These are phyloP conservation scores for Leptestheria dahalacensis DNA, from an alignment of 1,140 invertebrate genomes.

Conservation along the genomic window DNA sequence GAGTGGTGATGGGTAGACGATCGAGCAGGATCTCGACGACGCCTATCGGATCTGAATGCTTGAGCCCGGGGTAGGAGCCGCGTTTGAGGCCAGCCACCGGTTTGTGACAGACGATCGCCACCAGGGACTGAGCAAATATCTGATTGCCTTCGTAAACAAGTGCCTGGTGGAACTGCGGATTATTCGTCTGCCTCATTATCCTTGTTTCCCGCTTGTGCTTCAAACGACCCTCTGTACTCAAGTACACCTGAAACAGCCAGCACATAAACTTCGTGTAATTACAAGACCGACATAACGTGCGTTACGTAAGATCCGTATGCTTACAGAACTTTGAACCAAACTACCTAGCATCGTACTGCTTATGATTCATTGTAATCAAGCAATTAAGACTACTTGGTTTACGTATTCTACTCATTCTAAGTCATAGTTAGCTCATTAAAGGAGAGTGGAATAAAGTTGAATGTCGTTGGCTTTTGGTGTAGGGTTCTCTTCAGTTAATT, in stretches of 20 bases:
- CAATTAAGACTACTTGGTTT: no score
- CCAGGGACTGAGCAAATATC: constrained; percentile 61
- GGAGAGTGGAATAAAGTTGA: no score
- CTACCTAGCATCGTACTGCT: neutral
- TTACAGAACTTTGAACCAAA: neutral
- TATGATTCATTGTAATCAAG: neutral
- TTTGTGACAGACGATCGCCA: constrained; percentile 47
- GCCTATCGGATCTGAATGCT: constrained; percentile 35
- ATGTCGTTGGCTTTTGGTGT: no score
- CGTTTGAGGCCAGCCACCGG: neutral
- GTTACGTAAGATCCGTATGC: no score
- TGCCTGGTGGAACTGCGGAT: constrained; percentile 72
- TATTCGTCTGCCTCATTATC: constrained; percentile 54
- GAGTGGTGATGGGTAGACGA: constrained; percentile 53
- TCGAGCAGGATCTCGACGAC: constrained; percentile 70
- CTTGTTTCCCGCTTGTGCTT: constrained; percentile 81
- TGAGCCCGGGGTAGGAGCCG: neutral
- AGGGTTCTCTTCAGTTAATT: no score
- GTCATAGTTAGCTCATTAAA: no score
- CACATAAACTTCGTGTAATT: neutral
- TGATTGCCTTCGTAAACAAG: constrained; percentile 72
- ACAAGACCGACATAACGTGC: neutral
- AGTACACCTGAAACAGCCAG: constrained; percentile 33
- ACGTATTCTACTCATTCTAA: no score
- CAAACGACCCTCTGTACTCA: constrained; percentile 70